Evolutionary conservation across 2,113 vertebrate species (phyloP).

Genomic region (Hypocryptadius cinnamomeus): DNA sequence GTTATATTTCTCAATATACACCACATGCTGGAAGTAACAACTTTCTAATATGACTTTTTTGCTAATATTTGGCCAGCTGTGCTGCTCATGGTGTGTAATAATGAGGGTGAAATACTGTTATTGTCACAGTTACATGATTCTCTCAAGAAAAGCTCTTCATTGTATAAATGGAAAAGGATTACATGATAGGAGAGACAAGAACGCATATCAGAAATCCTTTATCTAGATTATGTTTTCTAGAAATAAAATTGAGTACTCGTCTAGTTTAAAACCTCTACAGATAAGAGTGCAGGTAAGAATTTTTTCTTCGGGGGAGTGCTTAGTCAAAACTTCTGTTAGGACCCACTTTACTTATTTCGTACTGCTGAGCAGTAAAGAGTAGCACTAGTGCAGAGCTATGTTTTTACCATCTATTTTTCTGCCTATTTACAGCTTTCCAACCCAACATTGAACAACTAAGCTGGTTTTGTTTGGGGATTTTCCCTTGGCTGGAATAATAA

Average conservation of each 20-base stretch:
- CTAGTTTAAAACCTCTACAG: background rate
- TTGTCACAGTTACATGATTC: background rate
- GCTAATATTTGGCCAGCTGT: background rate
- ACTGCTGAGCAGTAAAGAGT: background rate
- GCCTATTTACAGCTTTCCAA: background rate
- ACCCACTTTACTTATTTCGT: background rate
- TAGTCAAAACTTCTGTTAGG: background rate
- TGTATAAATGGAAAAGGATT: background rate
- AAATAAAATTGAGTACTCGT: background rate
- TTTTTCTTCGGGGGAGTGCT: background rate
- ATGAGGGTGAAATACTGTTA: background rate
- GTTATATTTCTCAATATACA: background rate
- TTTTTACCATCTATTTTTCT: background rate
- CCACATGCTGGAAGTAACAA: background rate
- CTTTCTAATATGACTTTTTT: background rate
- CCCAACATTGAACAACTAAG: background rate
- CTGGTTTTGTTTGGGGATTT: background rate
- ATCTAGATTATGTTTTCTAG: background rate
- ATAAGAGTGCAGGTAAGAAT: background rate
- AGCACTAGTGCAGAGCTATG: background rate
- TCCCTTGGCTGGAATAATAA: background rate
- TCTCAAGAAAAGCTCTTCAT: background rate
- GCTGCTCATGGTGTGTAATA: background rate
- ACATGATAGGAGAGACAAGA: background rate
- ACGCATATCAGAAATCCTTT: background rate